These are phyloP conservation scores for Meloidogyne floridensis DNA, from an alignment of 1,140 invertebrate genomes.

Conservation along the genomic window DNA sequence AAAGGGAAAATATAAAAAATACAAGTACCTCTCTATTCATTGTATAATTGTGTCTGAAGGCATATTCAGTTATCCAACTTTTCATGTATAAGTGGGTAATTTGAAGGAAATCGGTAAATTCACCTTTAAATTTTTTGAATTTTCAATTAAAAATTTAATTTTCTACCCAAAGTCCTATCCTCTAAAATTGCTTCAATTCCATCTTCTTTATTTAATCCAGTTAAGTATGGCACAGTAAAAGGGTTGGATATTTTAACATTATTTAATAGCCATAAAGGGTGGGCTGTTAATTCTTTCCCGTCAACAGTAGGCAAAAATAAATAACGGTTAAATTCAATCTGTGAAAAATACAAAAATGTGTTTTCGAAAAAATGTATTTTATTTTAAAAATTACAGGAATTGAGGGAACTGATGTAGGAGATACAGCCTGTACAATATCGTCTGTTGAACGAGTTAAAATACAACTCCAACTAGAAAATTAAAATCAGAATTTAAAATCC, in stretches of 20 bases:
- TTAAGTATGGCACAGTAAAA: slow-evolving; percentile 59
- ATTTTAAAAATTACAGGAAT: slow-evolving; percentile 44
- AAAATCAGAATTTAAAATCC: not conserved
- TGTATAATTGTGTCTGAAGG: slow-evolving; percentile 63
- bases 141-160: not conserved
- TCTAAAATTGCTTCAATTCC: slow-evolving; percentile 62
- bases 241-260: slow-evolving; percentile 52
- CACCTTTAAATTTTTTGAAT: slow-evolving; percentile 39
- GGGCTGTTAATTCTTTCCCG: slow-evolving; percentile 45
- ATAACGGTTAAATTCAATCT: slow-evolving; percentile 62
- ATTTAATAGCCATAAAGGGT: slow-evolving; percentile 58
- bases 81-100: slow-evolving; percentile 54
- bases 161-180: slow-evolving; percentile 51
- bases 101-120: slow-evolving; percentile 62
- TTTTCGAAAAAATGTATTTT: not conserved
- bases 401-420: slow-evolving; percentile 41
- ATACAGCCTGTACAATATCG: slow-evolving; percentile 59
- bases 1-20: no score
- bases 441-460: slow-evolving; percentile 59
- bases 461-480: slow-evolving; percentile 30
- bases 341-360: slow-evolving; percentile 15
- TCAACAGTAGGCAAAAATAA: slow-evolving; percentile 61
- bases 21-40: slow-evolving; percentile 57
- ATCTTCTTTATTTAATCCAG: slow-evolving; percentile 60
- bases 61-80: slow-evolving; percentile 57